phyloP scores from a whole-genome alignment of 2,888 invertebrate species.

The Sesia bembeciformis region DNA sequence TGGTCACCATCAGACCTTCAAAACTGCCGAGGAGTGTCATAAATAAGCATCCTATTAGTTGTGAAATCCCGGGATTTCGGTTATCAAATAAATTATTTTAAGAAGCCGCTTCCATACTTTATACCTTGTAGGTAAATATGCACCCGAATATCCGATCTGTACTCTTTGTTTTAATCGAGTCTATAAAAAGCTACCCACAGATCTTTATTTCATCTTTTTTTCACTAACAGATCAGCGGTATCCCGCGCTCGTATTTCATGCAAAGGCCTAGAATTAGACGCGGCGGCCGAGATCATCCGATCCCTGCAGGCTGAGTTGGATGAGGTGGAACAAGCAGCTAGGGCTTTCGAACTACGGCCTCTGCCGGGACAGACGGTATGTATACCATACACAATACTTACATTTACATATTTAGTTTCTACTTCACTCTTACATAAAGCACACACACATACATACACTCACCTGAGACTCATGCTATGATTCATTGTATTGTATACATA shows the following conservation, averaged over 20 bases:
- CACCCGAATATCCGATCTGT: background rate
- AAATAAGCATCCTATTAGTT: no score
- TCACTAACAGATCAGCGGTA: conserved; percentile 68
- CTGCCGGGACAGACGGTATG: conserved; percentile 88
- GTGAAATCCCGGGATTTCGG: background rate
- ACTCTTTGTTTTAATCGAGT: background rate
- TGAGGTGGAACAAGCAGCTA: conserved; percentile 85
- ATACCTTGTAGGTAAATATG: no score
- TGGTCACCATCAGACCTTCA: no score
- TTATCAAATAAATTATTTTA: background rate
- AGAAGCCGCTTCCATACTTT: no score
- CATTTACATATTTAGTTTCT: background rate
- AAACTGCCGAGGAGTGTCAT: no score
- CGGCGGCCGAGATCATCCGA: conserved; percentile 87
- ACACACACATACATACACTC: no score
- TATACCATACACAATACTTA: background rate
- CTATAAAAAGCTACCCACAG: no score
- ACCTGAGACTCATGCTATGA: no score
- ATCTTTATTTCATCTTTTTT: no score
- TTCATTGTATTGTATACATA: no score
- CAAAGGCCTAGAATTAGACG: conserved; percentile 88
- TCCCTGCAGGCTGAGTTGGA: conserved; percentile 87
- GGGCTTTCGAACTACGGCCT: conserved; percentile 81
- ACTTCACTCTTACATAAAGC: no score
- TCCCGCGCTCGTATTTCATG: conserved; percentile 83